These are phyloP conservation scores for Muntiacus muntjak DNA, from an alignment of 2,113 vertebrate genomes.

Conservation along the genomic window DNA sequence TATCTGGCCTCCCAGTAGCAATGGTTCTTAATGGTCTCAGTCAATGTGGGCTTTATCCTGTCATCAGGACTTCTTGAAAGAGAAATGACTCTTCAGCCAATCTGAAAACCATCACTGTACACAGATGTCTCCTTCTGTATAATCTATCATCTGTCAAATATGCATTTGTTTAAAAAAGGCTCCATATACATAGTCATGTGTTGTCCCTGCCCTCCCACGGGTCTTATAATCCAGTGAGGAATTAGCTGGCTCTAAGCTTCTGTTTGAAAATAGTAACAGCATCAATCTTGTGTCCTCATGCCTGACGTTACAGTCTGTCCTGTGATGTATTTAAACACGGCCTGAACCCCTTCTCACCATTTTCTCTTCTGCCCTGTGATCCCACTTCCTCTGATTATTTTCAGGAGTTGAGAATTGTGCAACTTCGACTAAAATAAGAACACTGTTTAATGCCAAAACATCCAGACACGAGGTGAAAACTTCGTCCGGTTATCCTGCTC, in stretches of 20 bases:
- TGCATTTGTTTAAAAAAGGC: background rate
- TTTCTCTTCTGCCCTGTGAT: background rate
- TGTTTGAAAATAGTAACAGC: background rate
- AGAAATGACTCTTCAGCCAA: background rate
- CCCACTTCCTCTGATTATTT: background rate
- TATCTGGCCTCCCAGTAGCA: background rate
- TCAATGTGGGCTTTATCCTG: background rate
- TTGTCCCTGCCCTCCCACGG: background rate
- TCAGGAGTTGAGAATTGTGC: background rate
- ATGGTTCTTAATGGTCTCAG: background rate
- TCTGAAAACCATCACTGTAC: background rate
- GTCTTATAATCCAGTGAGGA: background rate
- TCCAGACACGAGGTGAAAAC: background rate
- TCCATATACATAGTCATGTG: background rate
- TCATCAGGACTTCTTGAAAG: background rate
- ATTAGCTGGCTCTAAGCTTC: background rate
- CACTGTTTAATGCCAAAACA: constrained; percentile 2
- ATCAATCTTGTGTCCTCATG: no score
- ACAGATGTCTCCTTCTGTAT: background rate
- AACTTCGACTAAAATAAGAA: background rate
- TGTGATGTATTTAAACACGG: background rate
- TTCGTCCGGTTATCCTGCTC: background rate
- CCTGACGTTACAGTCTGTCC: background rate
- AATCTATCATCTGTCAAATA: background rate
- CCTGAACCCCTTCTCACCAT: background rate